Evolutionary conservation across 2,113 vertebrate genomes (phyloP), one percentile per base, ranked within the genome.

Genomic region (Scatophagus argus): DNA sequence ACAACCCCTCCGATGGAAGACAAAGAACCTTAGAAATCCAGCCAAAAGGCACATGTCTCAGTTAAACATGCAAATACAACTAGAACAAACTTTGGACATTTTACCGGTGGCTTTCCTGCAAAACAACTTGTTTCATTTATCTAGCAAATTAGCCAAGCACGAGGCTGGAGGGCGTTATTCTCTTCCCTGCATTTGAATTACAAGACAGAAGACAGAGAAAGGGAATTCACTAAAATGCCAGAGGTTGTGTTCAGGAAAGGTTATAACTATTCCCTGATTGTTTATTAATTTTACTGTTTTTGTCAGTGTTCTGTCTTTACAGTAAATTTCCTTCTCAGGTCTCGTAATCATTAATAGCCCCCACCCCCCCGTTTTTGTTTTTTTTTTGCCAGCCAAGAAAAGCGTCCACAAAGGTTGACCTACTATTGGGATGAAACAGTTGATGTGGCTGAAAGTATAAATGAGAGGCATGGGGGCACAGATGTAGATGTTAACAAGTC

Each of bases 111-210:
- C 58, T 85, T 75, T 79, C 17, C 54, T 31, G 52, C 82, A 86
- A 89, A 85, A 84, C 56, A 85, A 83, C 54, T 79, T 87, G 77
- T 86, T 89, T 85, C 62, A 66, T 90, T 93, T 87, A 91, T 91
- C 77, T 68, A 86, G 86, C 75, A 90, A 87, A 92, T 92, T 85
- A 87, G 62, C 86, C 77, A 76, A 81, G 75, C 63, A 23, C 63
- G 34, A 88, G 52, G 85, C 85, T 80, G 73, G 65, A 83, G 87
- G 89, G 75, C 61, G 64, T 87, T 85, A 80, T 79, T 79, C 71
- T 59, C 41, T 25, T 62, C 7, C 39, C 64, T 58, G 52, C 77
- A 67, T 77, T 86, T 87, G 68, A 92, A 91, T 91, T 89, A 90
- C 86, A 85, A 70, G 51, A 23, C 5, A n/a, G 38, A 76, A 83